phyloP scores from a whole-genome alignment of 2,113 vertebrate genomes.

The Equus quagga region DNA sequence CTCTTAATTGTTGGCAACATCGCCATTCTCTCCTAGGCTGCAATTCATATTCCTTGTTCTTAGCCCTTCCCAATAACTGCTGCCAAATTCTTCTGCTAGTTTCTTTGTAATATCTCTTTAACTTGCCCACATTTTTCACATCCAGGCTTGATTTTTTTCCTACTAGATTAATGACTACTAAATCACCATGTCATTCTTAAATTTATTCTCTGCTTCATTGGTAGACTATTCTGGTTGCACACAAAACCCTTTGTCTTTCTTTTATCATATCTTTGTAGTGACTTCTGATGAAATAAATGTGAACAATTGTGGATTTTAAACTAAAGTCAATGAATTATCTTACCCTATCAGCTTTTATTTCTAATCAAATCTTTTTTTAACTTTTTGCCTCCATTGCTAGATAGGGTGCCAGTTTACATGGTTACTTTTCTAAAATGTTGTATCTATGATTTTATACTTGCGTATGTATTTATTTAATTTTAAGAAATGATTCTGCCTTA shows the following conservation, averaged over 20 bases:
- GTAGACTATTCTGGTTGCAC: neutral
- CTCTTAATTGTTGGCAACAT: neutral
- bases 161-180: neutral
- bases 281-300: conserved; percentile 27
- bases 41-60: neutral
- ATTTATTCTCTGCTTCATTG: neutral
- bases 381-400: neutral
- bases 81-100: neutral
- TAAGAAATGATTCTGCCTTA: neutral
- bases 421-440: conserved; percentile 27
- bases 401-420: neutral
- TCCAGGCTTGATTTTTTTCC: neutral
- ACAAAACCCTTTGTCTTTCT: neutral
- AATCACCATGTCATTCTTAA: conserved; percentile 19
- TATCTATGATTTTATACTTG: conserved; percentile 17
- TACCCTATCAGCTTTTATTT: neutral
- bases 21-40: neutral
- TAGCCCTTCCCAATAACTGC: neutral
- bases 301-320: neutral
- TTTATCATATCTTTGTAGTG: conserved; percentile 19
- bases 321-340: neutral
- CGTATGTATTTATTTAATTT: neutral
- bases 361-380: neutral
- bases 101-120: conserved; percentile 53
- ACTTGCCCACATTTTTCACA: neutral